Base-by-base conservation (phyloP, 1,140 invertebrate genomes). In the Drosophila rhopaloa region DNA sequence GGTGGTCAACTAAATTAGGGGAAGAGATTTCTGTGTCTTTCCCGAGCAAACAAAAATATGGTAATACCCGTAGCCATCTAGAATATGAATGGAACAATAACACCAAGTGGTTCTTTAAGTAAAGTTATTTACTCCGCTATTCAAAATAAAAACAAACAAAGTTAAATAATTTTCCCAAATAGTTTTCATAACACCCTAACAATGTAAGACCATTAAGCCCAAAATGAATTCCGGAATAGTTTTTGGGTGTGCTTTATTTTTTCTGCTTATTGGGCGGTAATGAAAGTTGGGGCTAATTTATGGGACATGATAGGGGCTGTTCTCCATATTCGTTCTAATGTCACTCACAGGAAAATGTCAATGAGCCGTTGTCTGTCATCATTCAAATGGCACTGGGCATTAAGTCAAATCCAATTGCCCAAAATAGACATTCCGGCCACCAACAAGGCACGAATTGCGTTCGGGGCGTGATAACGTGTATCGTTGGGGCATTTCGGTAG, bases 321-420 rank as follows among this genome's bases (percentile, higher is more conserved):
- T 37, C 16, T 24, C 48, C 48, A 47, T 57, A 41, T 50, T 32
- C n/a, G 14, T 27, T 16, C 44, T 57, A 29, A 70, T 70, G 67
- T 71, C 67, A 70, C 65, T 71, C 37, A 55, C 67, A 40, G 29
- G 66, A 57, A 41, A 67, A 54, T 66, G 50, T 37, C 73, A 76
- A 43, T 76, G 61, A 32, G 43, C 51, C 65, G 51, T 66, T 73
- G 61, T 76, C 61, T 76, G 71, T 76, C 51, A 65, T 76, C 72
- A 76, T 76, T 47, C 54, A 66, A 76, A 76, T 76, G 73, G 73
- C 61, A 75, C 66, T 76, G 72, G 16, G 32, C 72, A 76, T 76
- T 76, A 54, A 67, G 72, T 76, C 73, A 67, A 76, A 59, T 76
- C 55, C 55, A 76, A 76, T 67, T 58, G 74, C 40, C 70, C 54